Conservation (phyloP, 2,113 vertebrate genomes). For the Melospiza georgiana region DNA sequence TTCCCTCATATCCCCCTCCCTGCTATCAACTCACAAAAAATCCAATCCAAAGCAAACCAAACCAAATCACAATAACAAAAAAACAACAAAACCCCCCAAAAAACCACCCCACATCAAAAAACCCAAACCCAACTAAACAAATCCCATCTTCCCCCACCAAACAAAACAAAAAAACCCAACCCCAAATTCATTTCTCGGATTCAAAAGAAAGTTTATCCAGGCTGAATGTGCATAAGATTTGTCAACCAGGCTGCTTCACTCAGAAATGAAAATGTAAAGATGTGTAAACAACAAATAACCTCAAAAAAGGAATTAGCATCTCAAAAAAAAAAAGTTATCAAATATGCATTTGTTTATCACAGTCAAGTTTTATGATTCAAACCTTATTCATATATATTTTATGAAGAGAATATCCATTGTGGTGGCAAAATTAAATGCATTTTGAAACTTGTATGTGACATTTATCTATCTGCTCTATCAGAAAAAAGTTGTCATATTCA, state of each 20-base stretch:
- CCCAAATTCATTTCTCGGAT: not conserved
- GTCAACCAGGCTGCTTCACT: not conserved
- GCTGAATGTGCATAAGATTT: not conserved
- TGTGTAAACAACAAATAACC: conserved; percentile 59
- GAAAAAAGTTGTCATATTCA: conserved; percentile 77
- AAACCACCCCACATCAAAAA: not conserved
- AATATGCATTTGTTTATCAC: conserved; percentile 72
- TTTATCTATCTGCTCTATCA: conserved; percentile 79
- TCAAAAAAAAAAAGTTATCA: conserved; percentile 16
- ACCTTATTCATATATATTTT: conserved; percentile 69
- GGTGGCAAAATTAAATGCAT: conserved; percentile 76
- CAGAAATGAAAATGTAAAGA: conserved; percentile 61
- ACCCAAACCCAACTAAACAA: not conserved
- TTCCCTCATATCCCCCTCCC: not conserved
- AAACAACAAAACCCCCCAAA: not conserved
- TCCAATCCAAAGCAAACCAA: not conserved
- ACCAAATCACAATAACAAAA: not conserved
- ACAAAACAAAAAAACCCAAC: not conserved
- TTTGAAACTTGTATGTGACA: conserved; percentile 73
- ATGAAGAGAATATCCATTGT: conserved; percentile 74
- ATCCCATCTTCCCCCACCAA: not conserved
- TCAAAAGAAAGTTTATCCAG: not conserved
- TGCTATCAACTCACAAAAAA: not conserved
- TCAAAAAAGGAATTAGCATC: not conserved
- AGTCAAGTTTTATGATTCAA: conserved; percentile 46